A percentile compares a stretch with the other conserved stretches of the same genome.
Conservation (phyloP, 2,888 invertebrate genomes). For the Chymomyza procnemis region DNA sequence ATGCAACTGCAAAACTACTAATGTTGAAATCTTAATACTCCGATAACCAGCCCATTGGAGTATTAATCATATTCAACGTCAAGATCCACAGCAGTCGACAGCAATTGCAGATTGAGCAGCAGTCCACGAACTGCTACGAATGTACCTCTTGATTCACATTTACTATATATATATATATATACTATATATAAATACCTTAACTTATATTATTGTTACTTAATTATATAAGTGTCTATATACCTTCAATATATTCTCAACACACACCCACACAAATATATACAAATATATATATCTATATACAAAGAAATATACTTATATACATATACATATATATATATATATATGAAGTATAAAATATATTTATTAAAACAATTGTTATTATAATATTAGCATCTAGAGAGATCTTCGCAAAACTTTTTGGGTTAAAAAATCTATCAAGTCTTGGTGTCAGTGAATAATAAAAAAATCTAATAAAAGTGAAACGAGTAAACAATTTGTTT, state of each 20-base stretch:
- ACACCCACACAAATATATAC: background rate
- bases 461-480: background rate
- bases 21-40: background rate
- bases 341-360: background rate
- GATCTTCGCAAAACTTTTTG: background rate
- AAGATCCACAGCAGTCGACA: background rate
- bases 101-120: background rate
- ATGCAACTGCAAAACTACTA: background rate
- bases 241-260: background rate
- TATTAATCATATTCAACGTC: background rate
- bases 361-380: background rate
- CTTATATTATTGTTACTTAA: background rate
- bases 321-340: background rate
- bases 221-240: background rate
- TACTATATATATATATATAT: no score
- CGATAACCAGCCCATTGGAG: background rate
- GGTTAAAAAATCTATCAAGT: background rate
- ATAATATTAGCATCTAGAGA: background rate
- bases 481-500: background rate
- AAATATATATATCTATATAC: background rate
- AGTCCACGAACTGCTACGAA: background rate
- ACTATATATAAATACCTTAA: no score
- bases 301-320: background rate
- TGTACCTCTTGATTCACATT: background rate
- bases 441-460: background rate